Conservation (phyloP, 2,113 vertebrate species). For the Aegotheles bennettii region DNA sequence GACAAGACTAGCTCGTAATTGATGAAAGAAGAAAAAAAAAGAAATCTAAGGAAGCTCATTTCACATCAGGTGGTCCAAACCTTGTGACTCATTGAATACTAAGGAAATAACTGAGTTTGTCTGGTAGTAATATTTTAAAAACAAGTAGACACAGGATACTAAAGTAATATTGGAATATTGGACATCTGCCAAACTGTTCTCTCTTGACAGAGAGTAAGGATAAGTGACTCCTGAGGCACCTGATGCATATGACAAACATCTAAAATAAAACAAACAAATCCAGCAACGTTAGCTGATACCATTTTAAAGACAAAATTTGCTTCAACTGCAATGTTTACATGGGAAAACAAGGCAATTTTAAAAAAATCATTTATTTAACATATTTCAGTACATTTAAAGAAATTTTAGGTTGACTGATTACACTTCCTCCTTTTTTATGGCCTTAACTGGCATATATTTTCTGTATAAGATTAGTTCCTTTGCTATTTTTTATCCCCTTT, state of each 20-base stretch:
- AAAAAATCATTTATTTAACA: not conserved
- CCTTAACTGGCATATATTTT: not conserved
- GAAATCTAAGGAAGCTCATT: not conserved
- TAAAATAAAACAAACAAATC: not conserved
- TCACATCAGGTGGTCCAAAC: not conserved
- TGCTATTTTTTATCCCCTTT: not conserved
- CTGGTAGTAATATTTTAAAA: not conserved
- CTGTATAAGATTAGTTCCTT: not conserved
- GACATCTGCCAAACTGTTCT: not conserved
- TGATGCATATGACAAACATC: not conserved
- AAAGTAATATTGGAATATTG: not conserved
- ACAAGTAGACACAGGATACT: not conserved
- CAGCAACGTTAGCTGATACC: accelerated
- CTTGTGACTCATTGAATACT: not conserved
- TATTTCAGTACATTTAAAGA: not conserved
- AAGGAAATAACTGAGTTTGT: not conserved
- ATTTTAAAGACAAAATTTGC: not conserved
- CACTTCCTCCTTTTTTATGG: not conserved
- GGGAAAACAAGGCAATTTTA: not conserved
- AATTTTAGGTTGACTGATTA: not conserved
- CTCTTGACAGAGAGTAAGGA: not conserved
- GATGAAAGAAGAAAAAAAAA: not conserved
- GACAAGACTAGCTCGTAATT: not conserved
- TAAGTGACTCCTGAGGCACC: not conserved
- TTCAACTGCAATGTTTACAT: not conserved